Evolutionary conservation across 2,113 vertebrate species (phyloP), one percentile per base, ranked within the genome.

Genomic region (Polyodon spathula): DNA sequence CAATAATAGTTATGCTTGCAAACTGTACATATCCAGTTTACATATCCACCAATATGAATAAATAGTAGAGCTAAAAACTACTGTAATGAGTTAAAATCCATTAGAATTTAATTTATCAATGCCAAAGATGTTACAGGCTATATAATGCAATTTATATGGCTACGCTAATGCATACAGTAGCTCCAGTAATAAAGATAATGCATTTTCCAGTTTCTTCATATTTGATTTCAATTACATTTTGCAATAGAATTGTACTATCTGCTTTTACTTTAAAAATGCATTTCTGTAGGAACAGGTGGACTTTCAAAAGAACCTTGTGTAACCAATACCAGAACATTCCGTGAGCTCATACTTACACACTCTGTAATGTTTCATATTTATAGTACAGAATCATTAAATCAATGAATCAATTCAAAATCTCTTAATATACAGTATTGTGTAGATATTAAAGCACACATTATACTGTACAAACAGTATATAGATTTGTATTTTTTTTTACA

Each of bases 51-150:
- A 79, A 69, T 53, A 62, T 81, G 81, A 82, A 85, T 85, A 85
- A 87, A 86, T 82, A 86, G 76, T 76, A 72, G 73, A 78, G 78
- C 81, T 86, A 81, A 82, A 87, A 80, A 80, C 80, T 71, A 72
- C 75, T 79, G 75, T 84, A 83, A 83, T 86, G 80, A 79, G 75
- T 78, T 83, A 70, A 72, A 79, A 87, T 85, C 85, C 85, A 86
- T 87, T 86, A 83, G 78, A 83, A 86, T 84, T 84, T 88, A 83
- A 86, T 86, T 84, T 86, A 86, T 81, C 76, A 83, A 83, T 80
- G 79, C 80, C 68, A 71, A 71, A 82, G 86, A 86, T 83, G 86
- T 88, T 85, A 86, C 82, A 80, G 76, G 77, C 76, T 61, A 60
- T 67, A 71, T 86, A 85, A 88, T 83, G 81, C 85, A 73, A 78